These are phyloP conservation scores for Notamacropus eugenii DNA, from an alignment of 2,797 vertebrate genomes.

Conservation along the genomic window DNA sequence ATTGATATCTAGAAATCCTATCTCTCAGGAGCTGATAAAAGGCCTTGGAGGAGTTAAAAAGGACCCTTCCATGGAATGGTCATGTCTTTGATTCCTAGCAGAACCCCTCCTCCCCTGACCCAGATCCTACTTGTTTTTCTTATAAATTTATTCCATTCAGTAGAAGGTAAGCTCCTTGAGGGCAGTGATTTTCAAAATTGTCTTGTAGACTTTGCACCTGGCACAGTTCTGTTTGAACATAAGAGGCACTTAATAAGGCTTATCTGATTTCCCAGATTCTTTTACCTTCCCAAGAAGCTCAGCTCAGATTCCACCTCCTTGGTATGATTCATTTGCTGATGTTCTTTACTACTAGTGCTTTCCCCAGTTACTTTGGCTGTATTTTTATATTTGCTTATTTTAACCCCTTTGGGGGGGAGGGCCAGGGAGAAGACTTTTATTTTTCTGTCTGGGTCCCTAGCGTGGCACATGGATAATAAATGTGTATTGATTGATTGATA, in stretches of 20 bases:
- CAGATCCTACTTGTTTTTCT: neutral
- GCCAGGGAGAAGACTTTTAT: neutral
- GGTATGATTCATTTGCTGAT: neutral
- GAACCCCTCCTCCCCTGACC: neutral
- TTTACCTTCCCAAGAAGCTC: neutral
- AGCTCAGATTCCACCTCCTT: neutral
- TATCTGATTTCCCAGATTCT: neutral
- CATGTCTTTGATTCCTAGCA: neutral
- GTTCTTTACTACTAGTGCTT: neutral
- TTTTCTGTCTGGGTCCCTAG: neutral
- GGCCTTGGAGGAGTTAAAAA: neutral
- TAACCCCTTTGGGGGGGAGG: neutral
- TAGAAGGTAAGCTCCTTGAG: neutral
- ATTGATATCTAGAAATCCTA: constrained; percentile 4
- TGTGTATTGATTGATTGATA: neutral
- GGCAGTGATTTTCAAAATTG: neutral
- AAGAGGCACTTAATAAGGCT: neutral
- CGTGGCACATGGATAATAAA: neutral
- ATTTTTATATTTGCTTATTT: neutral
- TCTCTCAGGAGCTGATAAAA: constrained; percentile 21
- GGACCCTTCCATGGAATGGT: neutral
- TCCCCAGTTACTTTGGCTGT: neutral
- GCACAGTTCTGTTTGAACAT: neutral
- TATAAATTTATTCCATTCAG: neutral
- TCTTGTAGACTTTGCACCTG: neutral